Base-by-base conservation (phyloP, 2,797 vertebrate genomes). In the Eulemur rubriventer region DNA sequence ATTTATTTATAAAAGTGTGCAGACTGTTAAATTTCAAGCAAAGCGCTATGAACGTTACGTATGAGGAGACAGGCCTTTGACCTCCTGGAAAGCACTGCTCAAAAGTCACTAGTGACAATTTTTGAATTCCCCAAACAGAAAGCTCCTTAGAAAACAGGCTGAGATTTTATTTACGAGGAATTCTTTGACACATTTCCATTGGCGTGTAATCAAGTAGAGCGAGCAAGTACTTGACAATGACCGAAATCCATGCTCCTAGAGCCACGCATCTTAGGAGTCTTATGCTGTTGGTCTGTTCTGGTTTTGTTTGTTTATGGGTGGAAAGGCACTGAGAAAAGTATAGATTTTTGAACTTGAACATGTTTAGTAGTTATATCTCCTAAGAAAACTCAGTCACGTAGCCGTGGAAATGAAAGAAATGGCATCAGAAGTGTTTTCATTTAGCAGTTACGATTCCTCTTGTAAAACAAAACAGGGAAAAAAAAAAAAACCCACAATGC, bases 1-100 rank as follows among this genome's bases (percentile, higher is more conserved):
- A 98, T 98, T 98, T 98, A 98, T 98, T 98, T 98, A 98, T 98
- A 97, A 96, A 98, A 96, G 96, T 82, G 46, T 97, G 96, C 97
- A 97, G 94, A 93, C 73, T 92, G 96, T 97, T 96, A 92, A 98
- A 79, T 98, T 93, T 83, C 89, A 35, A 95, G 87, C 73, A 89
- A 87, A 20, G 96, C 96, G 93, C 96, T 96, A 11, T 94, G 69
- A 84, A 90, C 73, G n/a, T 79, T 26, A 82, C 24, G 52, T 79
- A 4, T 72, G 69, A 96, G 59, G 80, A 97, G 93, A 96, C 46
- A 94, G 72, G 65, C 89, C 63, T 88, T 95, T 91, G 87, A 96
- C 96, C 92, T 95, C 94, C 78, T 87, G 81, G 50, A 48, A 80
- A 95, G 91, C 35, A 1, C 57, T 2, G 20, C 57, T 81, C n/a